Evolutionary conservation across 1,140 invertebrate genomes (phyloP).

Genomic region (Maconellicoccus hirsutus): DNA sequence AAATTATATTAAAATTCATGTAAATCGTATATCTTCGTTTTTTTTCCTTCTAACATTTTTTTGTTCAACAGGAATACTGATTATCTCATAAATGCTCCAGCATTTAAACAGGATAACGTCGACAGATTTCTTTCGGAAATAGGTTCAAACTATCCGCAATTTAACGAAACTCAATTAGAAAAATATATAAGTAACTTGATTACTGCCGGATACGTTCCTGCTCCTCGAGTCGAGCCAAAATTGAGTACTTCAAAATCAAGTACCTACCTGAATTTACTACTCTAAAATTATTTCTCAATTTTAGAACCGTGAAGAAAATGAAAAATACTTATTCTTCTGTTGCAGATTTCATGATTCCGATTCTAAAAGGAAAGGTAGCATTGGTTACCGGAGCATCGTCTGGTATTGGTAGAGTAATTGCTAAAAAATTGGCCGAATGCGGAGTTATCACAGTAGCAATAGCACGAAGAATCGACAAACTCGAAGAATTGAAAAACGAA

Average conservation of each 20-base stretch:
- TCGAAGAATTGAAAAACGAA: constrained; percentile 26
- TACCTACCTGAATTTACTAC: background rate
- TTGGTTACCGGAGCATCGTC: constrained; percentile 31
- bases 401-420: constrained; percentile 31
- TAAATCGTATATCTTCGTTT: too few species aligned
- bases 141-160: background rate
- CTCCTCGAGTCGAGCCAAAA: background rate
- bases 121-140: background rate
- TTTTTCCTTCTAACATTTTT: background rate
- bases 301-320: too few species aligned
- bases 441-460: constrained; percentile 30
- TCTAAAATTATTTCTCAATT: background rate
- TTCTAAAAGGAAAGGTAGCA: constrained; percentile 28
- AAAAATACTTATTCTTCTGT: too few species aligned
- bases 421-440: constrained; percentile 26
- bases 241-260: background rate
- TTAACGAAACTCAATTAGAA: background rate
- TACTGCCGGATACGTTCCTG: background rate
- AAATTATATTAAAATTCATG: too few species aligned
- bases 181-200: background rate
- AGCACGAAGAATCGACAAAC: constrained; percentile 28
- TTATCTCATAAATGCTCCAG: background rate
- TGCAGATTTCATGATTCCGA: background rate
- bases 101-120: background rate
- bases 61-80: background rate